These are phyloP conservation scores for Agrotis clavis DNA, from an alignment of 2,888 invertebrate species.

Conservation along the genomic window DNA sequence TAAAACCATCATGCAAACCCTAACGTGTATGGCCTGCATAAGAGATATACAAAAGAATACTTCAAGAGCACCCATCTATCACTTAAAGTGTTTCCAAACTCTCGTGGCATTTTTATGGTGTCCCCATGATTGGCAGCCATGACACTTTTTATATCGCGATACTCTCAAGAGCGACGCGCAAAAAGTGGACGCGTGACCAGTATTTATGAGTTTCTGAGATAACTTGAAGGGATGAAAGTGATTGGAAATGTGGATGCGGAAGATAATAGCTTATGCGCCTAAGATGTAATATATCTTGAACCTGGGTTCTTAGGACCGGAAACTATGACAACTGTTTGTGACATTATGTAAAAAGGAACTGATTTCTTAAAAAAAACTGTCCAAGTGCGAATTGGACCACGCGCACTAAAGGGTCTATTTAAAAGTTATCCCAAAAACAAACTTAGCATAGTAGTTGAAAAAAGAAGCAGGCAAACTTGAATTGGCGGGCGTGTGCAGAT, in stretches of 20 bases:
- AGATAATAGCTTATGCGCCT: background rate
- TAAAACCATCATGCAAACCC: no score
- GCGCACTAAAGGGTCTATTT: no score
- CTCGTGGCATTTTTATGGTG: conserved; percentile 28
- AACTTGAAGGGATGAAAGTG: conserved; percentile 32
- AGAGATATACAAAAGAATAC: no score
- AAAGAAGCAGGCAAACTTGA: no score
- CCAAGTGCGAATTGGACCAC: no score
- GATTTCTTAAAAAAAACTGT: no score
- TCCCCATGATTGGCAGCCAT: conserved; percentile 46
- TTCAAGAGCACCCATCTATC: background rate
- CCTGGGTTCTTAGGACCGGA: background rate
- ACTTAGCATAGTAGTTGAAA: no score
- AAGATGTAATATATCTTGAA: background rate
- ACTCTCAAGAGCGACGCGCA: conserved; percentile 35
- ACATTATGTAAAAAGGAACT: no score
- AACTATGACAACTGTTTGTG: no score
- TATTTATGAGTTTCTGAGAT: conserved; percentile 58
- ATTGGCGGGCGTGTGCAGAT: no score
- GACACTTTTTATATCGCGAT: conserved; percentile 48
- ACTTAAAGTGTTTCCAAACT: conserved; percentile 3
- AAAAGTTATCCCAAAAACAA: no score
- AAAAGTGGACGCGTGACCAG: conserved; percentile 59
- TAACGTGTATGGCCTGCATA: no score
- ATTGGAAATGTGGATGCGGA: conserved; percentile 3